These are phyloP conservation scores for Adelognathus sp. DNA, from an alignment of 2,888 invertebrate species.

Conservation along the genomic window DNA sequence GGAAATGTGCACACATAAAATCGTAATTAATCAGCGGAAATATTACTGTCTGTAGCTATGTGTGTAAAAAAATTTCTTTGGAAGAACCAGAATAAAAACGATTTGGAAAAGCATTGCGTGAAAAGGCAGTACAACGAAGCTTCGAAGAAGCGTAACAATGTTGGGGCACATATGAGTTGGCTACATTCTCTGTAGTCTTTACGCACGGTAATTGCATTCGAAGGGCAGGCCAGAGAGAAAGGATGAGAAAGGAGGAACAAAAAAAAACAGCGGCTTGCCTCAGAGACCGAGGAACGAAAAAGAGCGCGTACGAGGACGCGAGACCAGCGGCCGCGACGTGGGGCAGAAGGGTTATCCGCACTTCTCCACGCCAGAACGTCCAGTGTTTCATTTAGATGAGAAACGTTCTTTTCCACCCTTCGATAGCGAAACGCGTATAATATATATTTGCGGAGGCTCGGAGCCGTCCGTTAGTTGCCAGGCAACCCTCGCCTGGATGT, in stretches of 20 bases:
- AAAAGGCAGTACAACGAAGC: constrained; percentile 52
- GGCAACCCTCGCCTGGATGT: constrained; percentile 69
- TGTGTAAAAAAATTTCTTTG: constrained; percentile 14
- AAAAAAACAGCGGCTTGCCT: constrained; percentile 61
- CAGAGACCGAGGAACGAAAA: constrained; percentile 66
- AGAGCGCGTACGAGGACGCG: constrained; percentile 59
- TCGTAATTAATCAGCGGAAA: constrained; percentile 13
- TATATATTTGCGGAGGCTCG: constrained; percentile 53
- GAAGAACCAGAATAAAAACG: constrained; percentile 11
- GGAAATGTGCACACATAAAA: background rate
- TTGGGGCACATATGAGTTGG: constrained; percentile 55
- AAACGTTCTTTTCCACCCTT: constrained; percentile 75
- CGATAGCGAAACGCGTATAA: constrained; percentile 72
- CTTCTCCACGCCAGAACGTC: constrained; percentile 64
- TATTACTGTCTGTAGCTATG: constrained; percentile 6
- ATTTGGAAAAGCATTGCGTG: constrained; percentile 34
- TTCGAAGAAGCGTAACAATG: constrained; percentile 52
- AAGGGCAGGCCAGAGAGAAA: constrained; percentile 56
- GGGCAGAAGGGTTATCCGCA: constrained; percentile 59
- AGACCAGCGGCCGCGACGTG: constrained; percentile 37
- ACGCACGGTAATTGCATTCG: constrained; percentile 60
- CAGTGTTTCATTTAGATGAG: constrained; percentile 76
- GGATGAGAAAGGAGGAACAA: constrained; percentile 52
- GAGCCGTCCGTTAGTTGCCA: constrained; percentile 75
- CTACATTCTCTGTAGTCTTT: constrained; percentile 53